Evolutionary conservation across 2,113 vertebrate genomes (phyloP).

Genomic region (Ellobius talpinus): DNA sequence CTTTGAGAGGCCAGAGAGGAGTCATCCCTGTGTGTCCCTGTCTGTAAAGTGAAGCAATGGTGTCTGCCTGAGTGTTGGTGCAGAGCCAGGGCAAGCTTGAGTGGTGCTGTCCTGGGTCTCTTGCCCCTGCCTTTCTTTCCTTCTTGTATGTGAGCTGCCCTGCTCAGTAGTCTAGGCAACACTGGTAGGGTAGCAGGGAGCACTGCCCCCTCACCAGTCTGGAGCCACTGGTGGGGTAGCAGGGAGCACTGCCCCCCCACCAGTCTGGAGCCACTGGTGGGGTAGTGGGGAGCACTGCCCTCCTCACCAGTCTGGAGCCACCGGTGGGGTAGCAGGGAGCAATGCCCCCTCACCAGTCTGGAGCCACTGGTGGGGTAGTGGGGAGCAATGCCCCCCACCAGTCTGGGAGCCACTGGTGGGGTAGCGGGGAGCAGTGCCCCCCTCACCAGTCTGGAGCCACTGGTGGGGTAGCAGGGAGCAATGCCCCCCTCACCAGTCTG

Average conservation of each 20-base stretch:
- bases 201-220: accelerated
- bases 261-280: background rate
- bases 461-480: background rate
- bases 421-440: background rate
- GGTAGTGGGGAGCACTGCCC: background rate
- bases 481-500: background rate
- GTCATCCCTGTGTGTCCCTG: accelerated
- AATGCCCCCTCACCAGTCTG: background rate
- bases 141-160: accelerated
- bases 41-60: background rate
- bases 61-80: background rate
- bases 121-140: accelerated
- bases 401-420: background rate
- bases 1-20: accelerated
- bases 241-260: background rate
- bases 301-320: too few relatives aligned
- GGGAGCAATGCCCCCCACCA: background rate
- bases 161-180: too few relatives aligned
- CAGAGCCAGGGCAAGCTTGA: background rate
- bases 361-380: background rate
- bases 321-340: background rate
- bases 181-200: background rate
- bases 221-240: background rate
- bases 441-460: too few relatives aligned
- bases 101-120: background rate